Conservation (phyloP, 2,113 vertebrate genomes). For the Macquaria australasica region DNA sequence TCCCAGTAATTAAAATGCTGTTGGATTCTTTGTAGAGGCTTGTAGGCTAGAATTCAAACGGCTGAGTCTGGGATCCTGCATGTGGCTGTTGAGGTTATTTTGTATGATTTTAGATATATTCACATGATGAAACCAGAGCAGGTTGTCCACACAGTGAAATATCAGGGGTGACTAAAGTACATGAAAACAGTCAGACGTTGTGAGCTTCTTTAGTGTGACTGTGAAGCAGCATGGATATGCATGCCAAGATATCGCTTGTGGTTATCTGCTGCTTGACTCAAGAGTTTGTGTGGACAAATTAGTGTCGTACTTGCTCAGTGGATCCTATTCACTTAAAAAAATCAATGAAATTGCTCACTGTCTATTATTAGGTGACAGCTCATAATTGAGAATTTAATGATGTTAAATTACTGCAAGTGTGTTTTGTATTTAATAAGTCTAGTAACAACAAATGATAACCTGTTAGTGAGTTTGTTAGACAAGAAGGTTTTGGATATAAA, state of each 20-base stretch:
- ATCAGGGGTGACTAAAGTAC: slow-evolving; percentile 45
- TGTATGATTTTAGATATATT: slow-evolving; percentile 27
- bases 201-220: background rate
- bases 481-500: background rate
- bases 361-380: slow-evolving; percentile 43
- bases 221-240: background rate
- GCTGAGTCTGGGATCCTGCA: slow-evolving; percentile 25
- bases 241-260: slow-evolving; percentile 30
- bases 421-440: slow-evolving; percentile 8
- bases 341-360: slow-evolving; percentile 6
- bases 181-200: slow-evolving; percentile 33
- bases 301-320: slow-evolving; percentile 9
- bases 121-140: slow-evolving; percentile 35
- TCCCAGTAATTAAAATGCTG: slow-evolving; percentile 35
- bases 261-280: slow-evolving; percentile 30
- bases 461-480: background rate
- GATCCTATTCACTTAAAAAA: slow-evolving; percentile 31
- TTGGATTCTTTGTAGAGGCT: slow-evolving; percentile 12
- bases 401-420: slow-evolving; percentile 43
- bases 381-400: slow-evolving; percentile 39
- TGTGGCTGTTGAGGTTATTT: slow-evolving; percentile 28
- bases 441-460: background rate
- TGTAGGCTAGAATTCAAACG: slow-evolving; percentile 35
- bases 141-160: slow-evolving; percentile 48
- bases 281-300: slow-evolving; percentile 29